Percentiles rank a stretch among this genome's conserved stretches.
Conservation (phyloP, 2,888 invertebrate species). For the Pachydiplax longipennis region DNA sequence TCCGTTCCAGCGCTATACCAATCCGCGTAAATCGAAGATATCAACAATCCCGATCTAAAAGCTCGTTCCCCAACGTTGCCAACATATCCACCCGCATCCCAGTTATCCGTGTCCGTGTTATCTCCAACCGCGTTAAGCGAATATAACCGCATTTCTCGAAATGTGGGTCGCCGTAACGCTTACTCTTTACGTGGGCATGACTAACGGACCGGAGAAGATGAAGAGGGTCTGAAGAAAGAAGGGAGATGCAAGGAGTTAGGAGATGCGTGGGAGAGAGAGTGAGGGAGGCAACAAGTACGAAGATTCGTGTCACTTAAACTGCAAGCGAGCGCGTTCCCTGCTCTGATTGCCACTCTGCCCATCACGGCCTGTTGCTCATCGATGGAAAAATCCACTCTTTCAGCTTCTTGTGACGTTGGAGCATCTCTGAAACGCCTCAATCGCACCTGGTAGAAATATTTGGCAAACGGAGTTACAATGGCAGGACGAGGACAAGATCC, state of each 20-base stretch:
- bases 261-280: not conserved
- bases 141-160: not conserved
- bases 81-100: too few species aligned
- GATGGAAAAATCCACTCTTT: not conserved
- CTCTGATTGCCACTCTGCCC: not conserved
- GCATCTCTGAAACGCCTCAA: not conserved
- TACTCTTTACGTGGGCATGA: not conserved
- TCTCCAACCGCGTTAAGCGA: too few species aligned
- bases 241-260: too few species aligned
- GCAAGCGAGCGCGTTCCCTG: not conserved
- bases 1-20: too few species aligned
- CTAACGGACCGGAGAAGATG: not conserved
- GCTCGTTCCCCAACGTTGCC: too few species aligned
- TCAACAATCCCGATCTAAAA: too few species aligned
- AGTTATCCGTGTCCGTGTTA: too few species aligned
- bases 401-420: too few species aligned
- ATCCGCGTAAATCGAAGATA: too few species aligned
- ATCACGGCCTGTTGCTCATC: too few species aligned
- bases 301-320: not conserved
- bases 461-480: not conserved
- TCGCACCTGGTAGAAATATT: not conserved
- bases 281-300: not conserved
- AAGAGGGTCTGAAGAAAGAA: too few species aligned
- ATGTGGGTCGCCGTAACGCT: not conserved
- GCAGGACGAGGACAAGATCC: not conserved